Evolutionary conservation across 1,140 invertebrate species (phyloP).

Genomic region (Zaprionus gabonicus): DNA sequence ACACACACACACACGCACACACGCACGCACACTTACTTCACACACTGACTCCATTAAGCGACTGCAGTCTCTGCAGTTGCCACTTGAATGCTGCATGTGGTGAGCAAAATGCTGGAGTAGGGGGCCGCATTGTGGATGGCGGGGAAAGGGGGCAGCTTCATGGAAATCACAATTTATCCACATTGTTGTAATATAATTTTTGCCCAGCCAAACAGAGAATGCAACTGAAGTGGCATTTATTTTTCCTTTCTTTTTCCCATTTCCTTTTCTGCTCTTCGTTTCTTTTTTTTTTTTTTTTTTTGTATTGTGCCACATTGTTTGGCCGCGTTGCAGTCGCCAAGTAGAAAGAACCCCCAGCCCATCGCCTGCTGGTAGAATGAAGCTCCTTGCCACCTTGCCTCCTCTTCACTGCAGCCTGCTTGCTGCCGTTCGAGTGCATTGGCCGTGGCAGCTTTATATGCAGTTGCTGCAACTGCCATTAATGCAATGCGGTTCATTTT

Average conservation of each 20-base stretch:
- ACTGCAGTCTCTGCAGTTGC: slow-evolving; percentile 47
- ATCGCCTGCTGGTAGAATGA: slow-evolving; percentile 1
- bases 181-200: slow-evolving; percentile 82
- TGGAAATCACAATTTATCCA: slow-evolving; percentile 80
- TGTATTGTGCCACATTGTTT: slow-evolving; percentile 61
- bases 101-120: background rate
- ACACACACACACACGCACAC: slow-evolving; percentile 50
- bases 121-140: background rate
- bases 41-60: slow-evolving; percentile 57
- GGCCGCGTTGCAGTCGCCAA: slow-evolving; percentile 54
- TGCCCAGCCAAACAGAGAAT: slow-evolving; percentile 71
- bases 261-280: slow-evolving; percentile 5
- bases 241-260: slow-evolving; percentile 7
- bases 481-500: slow-evolving; percentile 78
- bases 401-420: background rate
- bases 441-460: slow-evolving; percentile 74
- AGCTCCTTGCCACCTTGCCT: background rate
- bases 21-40: slow-evolving; percentile 40
- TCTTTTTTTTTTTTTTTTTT: background rate
- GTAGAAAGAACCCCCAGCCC: background rate
- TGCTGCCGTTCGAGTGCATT: slow-evolving; percentile 65
- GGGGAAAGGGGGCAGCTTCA: slow-evolving; percentile 9
- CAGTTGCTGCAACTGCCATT: slow-evolving; percentile 73
- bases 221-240: slow-evolving; percentile 68
- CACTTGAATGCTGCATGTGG: slow-evolving; percentile 64